These are phyloP conservation scores for Apodemus agrarius DNA, from an alignment of 2,797 vertebrate genomes.

Conservation along the genomic window DNA sequence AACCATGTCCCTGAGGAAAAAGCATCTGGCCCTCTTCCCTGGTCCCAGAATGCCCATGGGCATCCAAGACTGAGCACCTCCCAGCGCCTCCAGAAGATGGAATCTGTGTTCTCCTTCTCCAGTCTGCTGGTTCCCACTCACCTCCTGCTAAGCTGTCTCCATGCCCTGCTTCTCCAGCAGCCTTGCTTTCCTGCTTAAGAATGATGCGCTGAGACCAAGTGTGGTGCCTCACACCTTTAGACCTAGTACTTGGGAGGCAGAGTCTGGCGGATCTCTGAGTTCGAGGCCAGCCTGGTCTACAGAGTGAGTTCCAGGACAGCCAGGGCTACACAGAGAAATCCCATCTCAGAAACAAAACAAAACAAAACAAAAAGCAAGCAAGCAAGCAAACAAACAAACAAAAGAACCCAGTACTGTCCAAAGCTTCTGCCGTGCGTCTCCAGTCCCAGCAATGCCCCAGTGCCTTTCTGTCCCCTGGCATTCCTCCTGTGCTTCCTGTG, in stretches of 20 bases:
- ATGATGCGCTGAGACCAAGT: too few relatives aligned
- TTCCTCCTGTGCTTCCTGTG: not conserved
- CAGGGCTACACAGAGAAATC: not conserved
- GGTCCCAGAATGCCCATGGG: not conserved
- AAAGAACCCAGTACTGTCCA: rapidly evolving
- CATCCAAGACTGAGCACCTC: not conserved
- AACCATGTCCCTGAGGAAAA: not conserved
- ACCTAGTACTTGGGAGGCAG: not conserved
- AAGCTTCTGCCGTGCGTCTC: not conserved
- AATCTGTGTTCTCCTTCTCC: not conserved
- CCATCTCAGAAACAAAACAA: not conserved
- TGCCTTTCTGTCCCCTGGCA: not conserved
- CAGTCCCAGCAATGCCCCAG: not conserved
- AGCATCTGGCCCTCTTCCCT: not conserved
- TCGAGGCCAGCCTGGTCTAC: not conserved
- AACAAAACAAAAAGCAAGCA: not conserved
- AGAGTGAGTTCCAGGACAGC: not conserved
- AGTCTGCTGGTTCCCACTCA: not conserved
- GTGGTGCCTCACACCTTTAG: not conserved
- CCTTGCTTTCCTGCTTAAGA: not conserved
- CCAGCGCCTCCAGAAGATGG: not conserved
- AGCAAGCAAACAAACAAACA: not conserved
- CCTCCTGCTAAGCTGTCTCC: not conserved
- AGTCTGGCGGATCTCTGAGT: not conserved
- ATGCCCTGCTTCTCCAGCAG: not conserved